Percentiles rank a stretch among this genome's conserved stretches.
Conservation (phyloP, 2,888 invertebrate genomes). For the Punctoribates punctum region DNA sequence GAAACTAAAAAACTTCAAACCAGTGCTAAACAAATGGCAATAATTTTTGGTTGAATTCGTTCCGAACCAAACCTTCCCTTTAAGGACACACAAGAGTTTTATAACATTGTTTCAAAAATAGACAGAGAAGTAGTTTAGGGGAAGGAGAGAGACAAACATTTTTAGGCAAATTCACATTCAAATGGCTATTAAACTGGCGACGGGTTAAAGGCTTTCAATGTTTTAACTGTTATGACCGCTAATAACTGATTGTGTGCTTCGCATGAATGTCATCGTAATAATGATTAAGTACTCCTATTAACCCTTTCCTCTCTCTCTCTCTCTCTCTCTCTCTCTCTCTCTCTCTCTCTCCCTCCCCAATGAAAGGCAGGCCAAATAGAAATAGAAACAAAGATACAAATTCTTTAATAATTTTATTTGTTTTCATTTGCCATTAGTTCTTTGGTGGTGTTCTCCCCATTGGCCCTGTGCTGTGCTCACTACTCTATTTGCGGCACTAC, state of each 20-base stretch:
- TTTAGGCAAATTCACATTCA: background rate
- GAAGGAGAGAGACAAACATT: background rate
- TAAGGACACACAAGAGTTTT: background rate
- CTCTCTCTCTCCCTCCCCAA: background rate
- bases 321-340: background rate
- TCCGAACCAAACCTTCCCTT: background rate
- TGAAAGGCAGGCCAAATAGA: too few relatives aligned
- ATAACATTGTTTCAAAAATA: background rate
- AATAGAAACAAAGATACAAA: too few relatives aligned
- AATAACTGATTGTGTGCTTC: constrained; percentile 29
- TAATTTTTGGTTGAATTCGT: constrained; percentile 18
- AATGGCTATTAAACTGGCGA: constrained; percentile 9
- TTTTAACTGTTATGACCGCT: constrained; percentile 20
- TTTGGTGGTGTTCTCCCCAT: too few relatives aligned
- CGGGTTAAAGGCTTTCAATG: background rate
- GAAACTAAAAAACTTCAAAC: background rate
- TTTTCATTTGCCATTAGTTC: too few relatives aligned
- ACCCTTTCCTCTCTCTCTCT: background rate
- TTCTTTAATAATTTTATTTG: too few relatives aligned
- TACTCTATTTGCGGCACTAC: too few relatives aligned
- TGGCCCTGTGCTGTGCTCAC: background rate
- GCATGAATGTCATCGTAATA: constrained; percentile 20
- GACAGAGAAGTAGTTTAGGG: background rate
- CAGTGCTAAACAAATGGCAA: constrained; percentile 18
- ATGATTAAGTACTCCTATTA: constrained; percentile 14